Evolutionary conservation across 2,888 invertebrate species (phyloP), one percentile per base, ranked within the genome.

Genomic region (Sycophila texana): DNA sequence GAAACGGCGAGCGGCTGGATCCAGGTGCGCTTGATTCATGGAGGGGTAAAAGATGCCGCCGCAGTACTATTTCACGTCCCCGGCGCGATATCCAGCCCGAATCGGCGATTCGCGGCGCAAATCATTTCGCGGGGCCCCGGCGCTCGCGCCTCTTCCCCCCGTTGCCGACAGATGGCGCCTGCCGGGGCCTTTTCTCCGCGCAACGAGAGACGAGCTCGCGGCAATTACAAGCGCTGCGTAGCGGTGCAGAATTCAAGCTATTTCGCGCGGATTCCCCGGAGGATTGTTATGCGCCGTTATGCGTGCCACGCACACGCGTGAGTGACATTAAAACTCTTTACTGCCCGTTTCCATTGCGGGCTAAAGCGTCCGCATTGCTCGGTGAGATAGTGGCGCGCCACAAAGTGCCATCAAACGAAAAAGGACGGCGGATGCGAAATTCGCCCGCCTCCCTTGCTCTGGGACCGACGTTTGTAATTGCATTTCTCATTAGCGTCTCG

Each of bases 21-120:
- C 80, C 79, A 67, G 80, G 57, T 63, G 53, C 71, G 49, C 18
- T 70, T 85, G 86, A 87, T 87, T 86, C 86, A 84, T 84, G 84
- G 82, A 83, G 60, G 26, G 80, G 83, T 82, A 81, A 84, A 85
- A 82, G 63, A 61, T 10, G 51, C 58, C 26, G 60, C 47, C 53
- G 74, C 74, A 22, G 60, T 80, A 60, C 82, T 84, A 84, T 84
- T 86, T 86, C 85, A 86, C 82, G 83, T 85, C 84, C 82, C 83
- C 80, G 84, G 82, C 83, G 83, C 84, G 83, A 83, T 85, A 86
- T 85, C 84, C 82, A 81, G 77, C 77, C 78, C 67, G 83, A 78
- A 84, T 85, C 84, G 84, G 78, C 78, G 83, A 74, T n/a, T n/a
- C n/a, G n/a, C n/a, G n/a, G n/a, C n/a, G 83, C 82, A 83, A 85